Percentiles rank a stretch among this genome's conserved stretches.
phyloP scores from a whole-genome alignment of 2,113 vertebrate species.

The Psittacus erithacus region DNA sequence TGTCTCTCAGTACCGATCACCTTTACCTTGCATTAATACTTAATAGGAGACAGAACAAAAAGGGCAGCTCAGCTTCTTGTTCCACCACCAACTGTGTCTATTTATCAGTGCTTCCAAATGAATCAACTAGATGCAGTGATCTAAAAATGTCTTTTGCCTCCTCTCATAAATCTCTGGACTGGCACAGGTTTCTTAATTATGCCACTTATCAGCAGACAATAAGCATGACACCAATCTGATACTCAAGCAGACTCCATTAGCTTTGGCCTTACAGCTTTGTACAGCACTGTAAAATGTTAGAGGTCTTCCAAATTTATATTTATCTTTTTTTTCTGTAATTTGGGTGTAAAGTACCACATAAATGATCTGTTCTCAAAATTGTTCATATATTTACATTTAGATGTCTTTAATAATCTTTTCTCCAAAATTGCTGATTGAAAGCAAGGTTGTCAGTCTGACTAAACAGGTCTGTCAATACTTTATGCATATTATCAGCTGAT shows the following conservation, averaged over 20 bases:
- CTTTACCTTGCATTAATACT: not conserved
- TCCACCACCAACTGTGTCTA: not conserved
- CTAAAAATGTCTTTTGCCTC: not conserved
- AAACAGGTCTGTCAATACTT: not conserved
- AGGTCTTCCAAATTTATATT: not conserved
- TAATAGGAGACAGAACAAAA: not conserved
- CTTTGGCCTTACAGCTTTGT: not conserved
- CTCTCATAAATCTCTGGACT: not conserved
- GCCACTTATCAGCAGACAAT: not conserved
- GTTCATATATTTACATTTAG: not conserved
- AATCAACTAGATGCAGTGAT: not conserved
- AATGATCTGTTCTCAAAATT: not conserved
- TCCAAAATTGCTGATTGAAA: not conserved
- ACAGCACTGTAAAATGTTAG: not conserved
- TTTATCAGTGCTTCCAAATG: not conserved
- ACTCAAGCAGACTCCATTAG: not conserved
- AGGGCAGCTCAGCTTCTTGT: not conserved
- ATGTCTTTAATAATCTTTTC: not conserved
- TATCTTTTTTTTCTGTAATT: not conserved
- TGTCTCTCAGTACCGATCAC: not conserved
- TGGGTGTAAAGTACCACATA: not conserved
- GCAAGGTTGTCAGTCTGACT: not conserved
- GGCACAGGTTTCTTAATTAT: conserved; percentile 6
- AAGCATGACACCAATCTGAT: not conserved
- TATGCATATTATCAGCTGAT: not conserved